These are phyloP conservation scores for Rhinella marina DNA, from an alignment of 2,797 vertebrate genomes.

Conservation along the genomic window DNA sequence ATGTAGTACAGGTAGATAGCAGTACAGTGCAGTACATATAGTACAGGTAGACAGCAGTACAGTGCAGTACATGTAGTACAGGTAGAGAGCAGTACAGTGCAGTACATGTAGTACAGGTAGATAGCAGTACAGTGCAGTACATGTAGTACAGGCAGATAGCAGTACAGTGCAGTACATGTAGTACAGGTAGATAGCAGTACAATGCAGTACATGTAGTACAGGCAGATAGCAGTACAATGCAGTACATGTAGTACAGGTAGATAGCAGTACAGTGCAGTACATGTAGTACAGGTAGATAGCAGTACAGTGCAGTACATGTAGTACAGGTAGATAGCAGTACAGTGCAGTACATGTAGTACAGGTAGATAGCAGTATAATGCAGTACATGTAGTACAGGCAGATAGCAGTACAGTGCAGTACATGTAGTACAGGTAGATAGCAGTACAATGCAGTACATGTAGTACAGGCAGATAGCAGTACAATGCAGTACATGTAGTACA, in stretches of 20 bases:
- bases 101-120: no score
- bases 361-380: not conserved
- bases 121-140: no score
- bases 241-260: no score
- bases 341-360: not conserved
- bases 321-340: not conserved
- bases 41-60: not conserved
- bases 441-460: not conserved
- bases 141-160: no score
- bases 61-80: not conserved
- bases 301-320: not conserved
- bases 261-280: no score
- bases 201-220: no score
- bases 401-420: not conserved
- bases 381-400: not conserved
- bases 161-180: no score
- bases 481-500: not conserved
- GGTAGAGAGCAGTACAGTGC: not conserved
- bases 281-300: not conserved
- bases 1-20: not conserved
- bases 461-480: not conserved
- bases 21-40: not conserved
- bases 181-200: no score
- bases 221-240: no score
- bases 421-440: not conserved